Conservation (phyloP, 2,797 vertebrate genomes). For the Syncerus caffer region DNA sequence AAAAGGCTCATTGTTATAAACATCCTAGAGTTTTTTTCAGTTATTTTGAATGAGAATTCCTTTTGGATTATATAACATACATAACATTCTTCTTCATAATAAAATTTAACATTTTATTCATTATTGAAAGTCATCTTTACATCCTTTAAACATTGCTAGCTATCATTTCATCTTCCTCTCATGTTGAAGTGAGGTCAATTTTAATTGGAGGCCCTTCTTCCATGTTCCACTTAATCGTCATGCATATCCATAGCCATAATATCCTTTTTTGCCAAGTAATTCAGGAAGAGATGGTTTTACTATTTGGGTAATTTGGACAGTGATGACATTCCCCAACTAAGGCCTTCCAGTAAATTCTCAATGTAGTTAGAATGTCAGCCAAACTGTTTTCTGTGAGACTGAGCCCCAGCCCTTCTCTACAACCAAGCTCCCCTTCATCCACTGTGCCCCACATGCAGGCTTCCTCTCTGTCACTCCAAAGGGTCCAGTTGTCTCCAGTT, state of each 20-base stretch:
- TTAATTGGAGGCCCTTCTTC: neutral
- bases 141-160: neutral
- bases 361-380: neutral
- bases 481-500: neutral
- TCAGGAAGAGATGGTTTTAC: conserved; percentile 19
- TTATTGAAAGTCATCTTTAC: neutral
- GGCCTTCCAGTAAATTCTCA: neutral
- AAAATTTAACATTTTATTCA: conserved; percentile 8
- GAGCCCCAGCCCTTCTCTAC: neutral
- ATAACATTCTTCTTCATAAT: neutral
- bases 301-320: neutral
- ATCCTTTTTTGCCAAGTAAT: neutral
- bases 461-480: neutral
- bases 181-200: neutral
- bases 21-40: neutral
- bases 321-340: neutral
- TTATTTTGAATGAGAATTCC: neutral
- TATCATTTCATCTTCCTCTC: neutral
- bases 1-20: neutral
- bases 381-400: neutral
- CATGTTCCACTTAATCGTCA: neutral
- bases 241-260: neutral
- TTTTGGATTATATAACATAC: neutral
- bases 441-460: neutral
- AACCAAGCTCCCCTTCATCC: neutral